Base-by-base conservation (phyloP, 1,140 invertebrate species). In the Drosophila quadrilineata region DNA sequence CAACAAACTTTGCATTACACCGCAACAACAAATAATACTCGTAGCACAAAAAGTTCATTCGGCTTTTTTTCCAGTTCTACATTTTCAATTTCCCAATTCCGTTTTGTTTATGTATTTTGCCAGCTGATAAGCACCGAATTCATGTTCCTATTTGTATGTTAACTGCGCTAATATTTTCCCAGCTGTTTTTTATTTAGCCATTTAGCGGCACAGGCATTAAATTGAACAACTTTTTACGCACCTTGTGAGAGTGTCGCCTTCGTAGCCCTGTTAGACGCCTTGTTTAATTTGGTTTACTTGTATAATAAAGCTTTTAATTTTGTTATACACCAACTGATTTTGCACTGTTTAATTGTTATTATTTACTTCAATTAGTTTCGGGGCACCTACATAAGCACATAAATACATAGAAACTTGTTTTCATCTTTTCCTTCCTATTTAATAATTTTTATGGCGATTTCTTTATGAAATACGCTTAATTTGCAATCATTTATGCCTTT, bases 401-500 rank as follows among this genome's bases (percentile, higher is more conserved):
- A n/a, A n/a, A n/a, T n/a, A n/a, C 29, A 24, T 33, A 24, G 22
- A 43, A 62, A 62, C 58, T 62, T 63, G 59, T 54, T 45, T 56
- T 50, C 19, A 16, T 33, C 5, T 41, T 40, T n/a, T 26, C 10
- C 8, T 33, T 41, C 8, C 28, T 29, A 33, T 36, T 60, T 19
- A 4, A 49, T 21, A 50, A 50, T 28, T 53, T 14, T 58, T 43
- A 3, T 1, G 28, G 6, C 45, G 33, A 72, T 69, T 64, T 72
- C 58, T 64, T 64, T 58, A 54, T 43, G 33, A 53, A 31, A 41
- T 16, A 56, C 43, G 41, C 53, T 69, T 52, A 65, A 62, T 69
- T 63, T 68, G 59, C 59, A 45, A 71, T 33, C 50, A 71, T 50
- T 71, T 52, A 69, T 69, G 60, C 33, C 40, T 50, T 63, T 67